phyloP scores from a whole-genome alignment of 64 coral and sea anemone genomes.

The Montipora cactus region DNA sequence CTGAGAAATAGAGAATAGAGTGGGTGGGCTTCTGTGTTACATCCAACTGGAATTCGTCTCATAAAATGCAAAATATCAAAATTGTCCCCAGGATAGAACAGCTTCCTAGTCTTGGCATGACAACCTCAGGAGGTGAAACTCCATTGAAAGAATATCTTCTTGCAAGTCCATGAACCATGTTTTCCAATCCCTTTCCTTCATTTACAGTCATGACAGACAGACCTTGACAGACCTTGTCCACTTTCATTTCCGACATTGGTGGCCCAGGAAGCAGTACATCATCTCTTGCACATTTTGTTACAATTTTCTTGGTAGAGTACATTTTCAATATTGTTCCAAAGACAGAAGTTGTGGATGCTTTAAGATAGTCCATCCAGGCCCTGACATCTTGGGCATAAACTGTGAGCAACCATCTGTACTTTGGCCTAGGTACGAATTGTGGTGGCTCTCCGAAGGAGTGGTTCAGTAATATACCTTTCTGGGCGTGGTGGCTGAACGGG shows the following conservation, averaged over 20 bases:
- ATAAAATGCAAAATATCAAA: slow-evolving; percentile 54
- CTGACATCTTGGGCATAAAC: slow-evolving; percentile 52
- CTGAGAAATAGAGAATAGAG: slow-evolving; percentile 45
- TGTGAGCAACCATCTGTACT: slow-evolving; percentile 20
- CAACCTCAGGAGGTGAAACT: slow-evolving; percentile 40
- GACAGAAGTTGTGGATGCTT: slow-evolving; percentile 20
- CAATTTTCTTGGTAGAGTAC: slow-evolving; percentile 78
- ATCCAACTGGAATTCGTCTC: slow-evolving; percentile 43
- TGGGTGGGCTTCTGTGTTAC: slow-evolving; percentile 58
- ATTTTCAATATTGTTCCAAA: slow-evolving; percentile 66
- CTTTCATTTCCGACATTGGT: slow-evolving; percentile 67
- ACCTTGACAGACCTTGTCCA: slow-evolving; percentile 43
- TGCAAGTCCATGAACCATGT: slow-evolving; percentile 55
- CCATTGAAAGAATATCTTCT: not conserved
- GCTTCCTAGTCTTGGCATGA: slow-evolving; percentile 2
- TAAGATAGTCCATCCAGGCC: slow-evolving; percentile 1
- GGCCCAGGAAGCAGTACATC: slow-evolving; percentile 48
- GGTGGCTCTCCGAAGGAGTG: slow-evolving; percentile 8
- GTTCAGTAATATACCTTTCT: not conserved
- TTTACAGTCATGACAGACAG: slow-evolving; percentile 51
- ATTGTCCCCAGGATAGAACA: not conserved
- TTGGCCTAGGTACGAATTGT: slow-evolving; percentile 17
- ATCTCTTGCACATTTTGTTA: slow-evolving; percentile 62
- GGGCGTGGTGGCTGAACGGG: too few species aligned
- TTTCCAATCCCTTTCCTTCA: slow-evolving; percentile 20